Base-by-base conservation (phyloP, 2,113 vertebrate species). In the Meriones unguiculatus region DNA sequence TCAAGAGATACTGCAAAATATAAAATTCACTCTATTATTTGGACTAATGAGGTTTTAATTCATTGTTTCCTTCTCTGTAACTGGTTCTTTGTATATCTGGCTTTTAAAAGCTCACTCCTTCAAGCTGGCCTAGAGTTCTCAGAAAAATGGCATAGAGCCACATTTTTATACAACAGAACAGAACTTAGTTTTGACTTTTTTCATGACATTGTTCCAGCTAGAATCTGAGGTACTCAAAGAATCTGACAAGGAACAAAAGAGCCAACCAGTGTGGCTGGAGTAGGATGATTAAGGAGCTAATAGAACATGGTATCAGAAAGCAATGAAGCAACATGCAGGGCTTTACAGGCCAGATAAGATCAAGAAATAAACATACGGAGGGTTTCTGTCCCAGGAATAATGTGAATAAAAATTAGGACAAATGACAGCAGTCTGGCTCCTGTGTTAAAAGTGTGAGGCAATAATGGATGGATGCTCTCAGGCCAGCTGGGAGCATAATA, bases 111-210 rank as follows among this genome's bases (percentile, higher is more conserved):
- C 22, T 57, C 8, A 69, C 18, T 73, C 35, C 67, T 78, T 77
- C 25, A 86, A 90, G 41, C 3, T 85, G 59, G 64, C 38, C 41
- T 69, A 52, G 30, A 80, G 77, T 41, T 77, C 41, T 30, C 46
- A 77, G 41, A 54, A 80, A 54, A 54, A 80, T 35, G 30, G 17
- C 35, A 80, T 54, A 35, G 4, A 80, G 52, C 30, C 50, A 80
- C 77, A 57, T 57, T 81, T 57, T 57, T 57, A 81, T 32, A 86
- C 38, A 92, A 82, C 77, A 69, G 65, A 62, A 80, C 1, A 92
- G n/a, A 82, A 86, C 35, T 81, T 77, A 92, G 41, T 75, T 93
- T 65, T 92, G 32, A 89, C 35, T 91, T 89, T 96, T 78, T 78
- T 54, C 10, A 76, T 57, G 67, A 41, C 75, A 24, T 25, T 75